phyloP scores from a whole-genome alignment of 2,888 invertebrate species.

The Sminthurinus aureus region DNA sequence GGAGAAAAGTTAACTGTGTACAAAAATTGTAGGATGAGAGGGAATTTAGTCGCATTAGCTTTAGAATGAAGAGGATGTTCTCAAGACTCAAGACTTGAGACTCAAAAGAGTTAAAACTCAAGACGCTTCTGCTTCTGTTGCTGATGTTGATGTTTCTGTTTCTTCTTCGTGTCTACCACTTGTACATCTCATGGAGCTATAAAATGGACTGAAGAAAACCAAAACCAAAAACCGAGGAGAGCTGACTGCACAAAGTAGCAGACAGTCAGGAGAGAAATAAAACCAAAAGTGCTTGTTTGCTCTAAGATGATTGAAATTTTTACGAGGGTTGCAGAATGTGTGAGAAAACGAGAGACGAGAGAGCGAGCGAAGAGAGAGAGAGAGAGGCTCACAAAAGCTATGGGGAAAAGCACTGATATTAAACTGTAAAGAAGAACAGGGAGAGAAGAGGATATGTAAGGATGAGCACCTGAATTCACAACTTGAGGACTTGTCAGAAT shows the following conservation, averaged over 20 bases:
- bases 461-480: not conserved
- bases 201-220: not conserved
- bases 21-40: not conserved
- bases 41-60: not conserved
- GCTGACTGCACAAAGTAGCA: not conserved
- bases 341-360: not conserved
- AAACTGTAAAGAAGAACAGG: no score
- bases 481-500: not conserved
- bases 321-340: not conserved
- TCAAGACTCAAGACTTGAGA: no score
- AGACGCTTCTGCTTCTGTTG: no score
- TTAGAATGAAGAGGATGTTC: not conserved
- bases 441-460: no score
- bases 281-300: slow-evolving; percentile 7
- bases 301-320: slow-evolving; percentile 12
- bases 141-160: not conserved
- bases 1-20: not conserved
- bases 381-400: not conserved
- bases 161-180: not conserved
- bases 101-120: no score
- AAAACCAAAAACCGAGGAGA: not conserved
- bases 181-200: not conserved
- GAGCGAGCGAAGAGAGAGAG: not conserved
- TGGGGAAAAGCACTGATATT: not conserved
- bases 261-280: slow-evolving; percentile 15